Evolutionary conservation across 2,797 vertebrate genomes (phyloP), one percentile per base, ranked within the genome.

Genomic region (Lemur catta): DNA sequence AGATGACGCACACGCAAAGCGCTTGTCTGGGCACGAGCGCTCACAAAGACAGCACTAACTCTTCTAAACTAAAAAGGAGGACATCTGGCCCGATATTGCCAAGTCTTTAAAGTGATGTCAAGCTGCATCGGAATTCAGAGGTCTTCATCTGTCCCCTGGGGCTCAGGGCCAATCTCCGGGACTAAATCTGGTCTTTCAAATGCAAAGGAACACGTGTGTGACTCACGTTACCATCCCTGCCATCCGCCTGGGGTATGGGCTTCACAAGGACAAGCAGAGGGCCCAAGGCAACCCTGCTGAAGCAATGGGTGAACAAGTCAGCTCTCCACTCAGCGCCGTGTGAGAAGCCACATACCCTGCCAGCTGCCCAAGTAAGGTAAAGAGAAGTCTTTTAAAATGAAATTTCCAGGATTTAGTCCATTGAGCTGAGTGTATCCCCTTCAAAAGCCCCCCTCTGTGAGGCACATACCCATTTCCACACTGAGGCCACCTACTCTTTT

Each of bases 1-100:
- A 85, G 82, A 63, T 0, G 28, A 28, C 0, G 17, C 0, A 13
- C 1, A 3, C 15, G 43, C 35, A 20, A n/a, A 80, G 26, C 0
- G 2, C 18, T 57, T 38, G 4, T 17, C 43, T 43, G 14, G 15
- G 33, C 33, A 55, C 14, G n/a, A 33, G 24, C n/a, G 55, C 33
- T 75, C 43, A 10, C 38, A 35, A 79, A 93, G 84, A 72, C 20
- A 17, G 67, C 0, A 2, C 26, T 14, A 14, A 61, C 18, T 17
- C 12, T 35, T 61, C 17, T 9, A 35, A 24, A 3, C 50, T 9
- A 11, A 84, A 35, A 12, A 0, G 2, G 33, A 67, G 11, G 52
- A 48, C 18, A 2, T 20, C 46, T 28, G 38, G 52, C 30, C 38
- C 5, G 28, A 48, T 14, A n/a, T 33, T 3, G 33, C 14, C 26